phyloP scores from a whole-genome alignment of 1,140 invertebrate genomes.

The Tetragnatha versicolor region DNA sequence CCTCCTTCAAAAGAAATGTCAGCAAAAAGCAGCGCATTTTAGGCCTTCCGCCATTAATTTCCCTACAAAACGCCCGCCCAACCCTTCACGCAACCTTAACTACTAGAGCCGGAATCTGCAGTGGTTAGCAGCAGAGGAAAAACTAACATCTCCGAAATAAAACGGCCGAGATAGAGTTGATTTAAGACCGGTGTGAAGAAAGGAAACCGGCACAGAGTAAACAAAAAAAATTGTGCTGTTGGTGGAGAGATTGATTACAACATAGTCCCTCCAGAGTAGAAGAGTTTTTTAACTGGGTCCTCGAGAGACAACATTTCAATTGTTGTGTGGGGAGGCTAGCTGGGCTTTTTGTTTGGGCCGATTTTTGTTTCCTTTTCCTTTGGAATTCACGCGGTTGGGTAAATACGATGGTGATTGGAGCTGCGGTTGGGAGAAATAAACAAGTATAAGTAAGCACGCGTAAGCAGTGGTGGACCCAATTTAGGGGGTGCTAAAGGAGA shows the following conservation, averaged over 20 bases:
- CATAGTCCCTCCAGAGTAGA: conserved; percentile 9
- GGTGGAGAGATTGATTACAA: conserved; percentile 42
- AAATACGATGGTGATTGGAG: conserved; percentile 26
- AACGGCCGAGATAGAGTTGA: conserved; percentile 23
- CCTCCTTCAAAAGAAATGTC: too few relatives aligned
- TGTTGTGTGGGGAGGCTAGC: conserved; percentile 2
- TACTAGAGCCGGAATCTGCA: too few relatives aligned
- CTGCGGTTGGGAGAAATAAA: neutral
- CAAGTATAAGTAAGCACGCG: neutral
- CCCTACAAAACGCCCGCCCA: too few relatives aligned
- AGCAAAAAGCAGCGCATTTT: too few relatives aligned
- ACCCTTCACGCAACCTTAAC: too few relatives aligned
- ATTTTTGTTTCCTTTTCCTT: neutral
- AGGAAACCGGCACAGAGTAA: conserved; percentile 10
- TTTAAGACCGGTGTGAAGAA: conserved; percentile 18
- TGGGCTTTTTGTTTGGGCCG: neutral
- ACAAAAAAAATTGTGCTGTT: conserved; percentile 1
- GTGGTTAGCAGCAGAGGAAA: too few relatives aligned
- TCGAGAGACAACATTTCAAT: conserved; percentile 14
- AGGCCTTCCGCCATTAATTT: too few relatives aligned
- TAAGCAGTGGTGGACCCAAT: too few relatives aligned
- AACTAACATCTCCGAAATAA: too few relatives aligned
- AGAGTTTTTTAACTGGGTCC: conserved; percentile 25
- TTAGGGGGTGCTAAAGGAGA: too few relatives aligned
- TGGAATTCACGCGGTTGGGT: conserved; percentile 4